Conservation (phyloP, 2,888 invertebrate genomes). For the Eueremaeus valkanovi region DNA sequence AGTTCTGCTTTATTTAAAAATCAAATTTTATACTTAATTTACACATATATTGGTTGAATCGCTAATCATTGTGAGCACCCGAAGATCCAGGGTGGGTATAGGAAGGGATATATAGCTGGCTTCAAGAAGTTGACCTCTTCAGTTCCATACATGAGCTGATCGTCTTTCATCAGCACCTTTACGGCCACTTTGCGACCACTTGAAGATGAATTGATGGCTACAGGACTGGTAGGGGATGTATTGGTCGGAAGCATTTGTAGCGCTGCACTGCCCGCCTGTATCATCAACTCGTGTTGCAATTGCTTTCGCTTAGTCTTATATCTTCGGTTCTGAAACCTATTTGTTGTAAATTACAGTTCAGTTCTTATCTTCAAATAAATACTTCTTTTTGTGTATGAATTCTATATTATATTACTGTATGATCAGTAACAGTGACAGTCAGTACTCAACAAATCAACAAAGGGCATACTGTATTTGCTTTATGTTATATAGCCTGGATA, state of each 20-base stretch:
- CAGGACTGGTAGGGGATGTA: slow-evolving; percentile 23
- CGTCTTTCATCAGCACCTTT: slow-evolving; percentile 81
- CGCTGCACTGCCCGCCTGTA: slow-evolving; percentile 32
- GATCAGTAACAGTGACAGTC: too few species aligned
- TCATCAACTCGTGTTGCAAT: slow-evolving; percentile 55
- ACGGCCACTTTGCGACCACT: slow-evolving; percentile 78
- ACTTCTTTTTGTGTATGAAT: too few species aligned
- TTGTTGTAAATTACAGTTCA: neutral
- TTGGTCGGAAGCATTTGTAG: slow-evolving; percentile 21
- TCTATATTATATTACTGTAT: too few species aligned
- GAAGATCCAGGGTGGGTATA: slow-evolving; percentile 29
- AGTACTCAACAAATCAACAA: too few species aligned
- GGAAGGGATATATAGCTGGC: slow-evolving; percentile 4
- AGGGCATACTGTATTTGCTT: neutral
- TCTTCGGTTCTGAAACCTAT: slow-evolving; percentile 52
- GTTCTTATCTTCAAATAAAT: neutral
- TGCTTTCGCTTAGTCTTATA: slow-evolving; percentile 85
- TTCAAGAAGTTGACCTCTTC: slow-evolving; percentile 5
- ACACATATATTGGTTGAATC: neutral
- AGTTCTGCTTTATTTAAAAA: neutral
- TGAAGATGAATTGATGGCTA: slow-evolving; percentile 53
- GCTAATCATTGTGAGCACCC: slow-evolving; percentile 5
- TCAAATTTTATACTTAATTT: neutral
- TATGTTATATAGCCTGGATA: neutral
- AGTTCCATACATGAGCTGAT: slow-evolving; percentile 57